Evolutionary conservation across 2,113 vertebrate genomes (phyloP).

Genomic region (Nothocercus julius): DNA sequence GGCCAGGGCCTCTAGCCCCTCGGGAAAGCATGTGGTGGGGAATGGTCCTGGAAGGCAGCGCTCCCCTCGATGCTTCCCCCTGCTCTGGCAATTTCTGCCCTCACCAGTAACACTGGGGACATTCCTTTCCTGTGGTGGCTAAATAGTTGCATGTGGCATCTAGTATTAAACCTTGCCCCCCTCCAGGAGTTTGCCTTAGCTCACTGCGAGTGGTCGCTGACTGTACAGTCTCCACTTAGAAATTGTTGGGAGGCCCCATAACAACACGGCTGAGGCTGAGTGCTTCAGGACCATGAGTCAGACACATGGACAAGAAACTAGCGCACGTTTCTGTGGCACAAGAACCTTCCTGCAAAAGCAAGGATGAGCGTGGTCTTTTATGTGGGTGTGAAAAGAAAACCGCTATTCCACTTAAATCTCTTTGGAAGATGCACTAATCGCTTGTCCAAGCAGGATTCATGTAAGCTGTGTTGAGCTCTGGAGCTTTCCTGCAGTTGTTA

Average conservation of each 20-base stretch:
- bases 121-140: rapidly evolving
- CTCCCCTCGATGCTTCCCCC: rapidly evolving
- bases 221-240: neutral
- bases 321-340: neutral
- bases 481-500: neutral
- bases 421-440: neutral
- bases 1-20: neutral
- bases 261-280: neutral
- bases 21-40: too few relatives aligned
- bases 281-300: neutral
- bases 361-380: neutral
- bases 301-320: neutral
- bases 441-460: neutral
- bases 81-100: neutral
- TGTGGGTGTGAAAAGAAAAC: neutral
- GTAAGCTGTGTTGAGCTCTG: neutral
- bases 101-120: neutral
- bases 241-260: neutral
- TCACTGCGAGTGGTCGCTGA: neutral
- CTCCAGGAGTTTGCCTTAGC: neutral
- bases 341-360: neutral
- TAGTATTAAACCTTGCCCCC: neutral
- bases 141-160: neutral
- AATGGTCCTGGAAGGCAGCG: too few relatives aligned
- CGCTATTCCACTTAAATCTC: neutral